Evolutionary conservation across 2,797 vertebrate species (phyloP).

Genomic region (Characodon lateralis): DNA sequence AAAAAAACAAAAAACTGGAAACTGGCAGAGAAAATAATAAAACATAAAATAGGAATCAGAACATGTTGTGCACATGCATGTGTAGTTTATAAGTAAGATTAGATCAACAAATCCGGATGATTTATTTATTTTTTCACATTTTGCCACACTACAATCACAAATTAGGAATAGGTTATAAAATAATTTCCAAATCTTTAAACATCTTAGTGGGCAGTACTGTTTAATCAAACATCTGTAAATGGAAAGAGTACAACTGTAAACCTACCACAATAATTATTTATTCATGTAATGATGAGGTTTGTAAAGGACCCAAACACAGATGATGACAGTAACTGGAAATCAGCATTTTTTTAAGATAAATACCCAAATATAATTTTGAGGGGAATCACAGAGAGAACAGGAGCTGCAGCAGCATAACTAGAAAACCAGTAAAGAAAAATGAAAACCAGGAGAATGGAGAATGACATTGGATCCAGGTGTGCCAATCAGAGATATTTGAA

Average conservation of each 20-base stretch:
- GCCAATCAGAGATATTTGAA: neutral
- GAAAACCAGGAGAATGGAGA: neutral
- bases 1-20: neutral
- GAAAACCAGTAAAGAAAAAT: neutral
- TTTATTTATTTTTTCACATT: neutral
- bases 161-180: neutral
- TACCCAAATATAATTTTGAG: neutral
- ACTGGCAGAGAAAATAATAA: neutral
- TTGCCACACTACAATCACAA: neutral
- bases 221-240: too few species aligned
- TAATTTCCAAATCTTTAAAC: neutral
- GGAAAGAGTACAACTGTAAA: neutral
- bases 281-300: neutral
- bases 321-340: neutral
- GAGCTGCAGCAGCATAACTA: neutral
- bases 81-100: neutral
- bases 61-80: neutral
- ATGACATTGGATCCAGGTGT: neutral
- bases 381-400: neutral
- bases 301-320: neutral
- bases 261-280: neutral
- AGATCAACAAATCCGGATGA: neutral
- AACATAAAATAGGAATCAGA: neutral
- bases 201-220: neutral
- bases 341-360: neutral